phyloP scores from a whole-genome alignment of 2,888 invertebrate genomes.

The Diloba caeruleocephala region DNA sequence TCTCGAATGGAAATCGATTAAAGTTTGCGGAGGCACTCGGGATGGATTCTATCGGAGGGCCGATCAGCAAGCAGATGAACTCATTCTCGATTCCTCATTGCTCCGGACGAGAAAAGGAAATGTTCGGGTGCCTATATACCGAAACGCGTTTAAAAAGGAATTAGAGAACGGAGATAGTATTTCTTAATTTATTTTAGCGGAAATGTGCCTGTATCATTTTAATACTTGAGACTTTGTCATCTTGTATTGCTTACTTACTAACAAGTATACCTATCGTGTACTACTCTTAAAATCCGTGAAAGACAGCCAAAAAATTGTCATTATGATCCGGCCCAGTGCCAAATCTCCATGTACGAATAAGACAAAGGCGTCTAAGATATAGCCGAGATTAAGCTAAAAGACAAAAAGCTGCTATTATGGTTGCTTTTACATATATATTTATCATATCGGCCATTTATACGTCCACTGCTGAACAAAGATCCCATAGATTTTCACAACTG shows the following conservation, averaged over 20 bases:
- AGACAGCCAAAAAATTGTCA: constrained; percentile 25
- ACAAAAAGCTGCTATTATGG: background rate
- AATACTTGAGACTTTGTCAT: no score
- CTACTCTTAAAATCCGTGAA: constrained; percentile 18
- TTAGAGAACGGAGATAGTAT: constrained; percentile 39
- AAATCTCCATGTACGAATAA: constrained; percentile 22
- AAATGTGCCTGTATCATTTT: constrained; percentile 18
- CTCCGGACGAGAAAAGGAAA: constrained; percentile 63
- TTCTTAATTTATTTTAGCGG: constrained; percentile 41
- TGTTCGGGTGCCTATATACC: constrained; percentile 45
- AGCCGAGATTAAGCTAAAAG: background rate
- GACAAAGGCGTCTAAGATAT: constrained; percentile 22
- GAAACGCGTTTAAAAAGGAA: constrained; percentile 38
- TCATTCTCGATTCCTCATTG: constrained; percentile 66
- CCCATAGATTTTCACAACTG: no score
- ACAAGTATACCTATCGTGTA: constrained; percentile 4
- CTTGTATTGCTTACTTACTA: background rate
- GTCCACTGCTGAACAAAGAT: no score
- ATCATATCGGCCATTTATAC: no score
- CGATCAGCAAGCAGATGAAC: constrained; percentile 68
- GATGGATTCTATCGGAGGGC: constrained; percentile 56
- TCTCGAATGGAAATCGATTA: constrained; percentile 73
- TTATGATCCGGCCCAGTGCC: constrained; percentile 13
- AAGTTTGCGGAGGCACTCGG: constrained; percentile 64
- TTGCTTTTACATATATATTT: background rate